Conservation (phyloP, 1,140 invertebrate species). For the Drosophila jambulina region DNA sequence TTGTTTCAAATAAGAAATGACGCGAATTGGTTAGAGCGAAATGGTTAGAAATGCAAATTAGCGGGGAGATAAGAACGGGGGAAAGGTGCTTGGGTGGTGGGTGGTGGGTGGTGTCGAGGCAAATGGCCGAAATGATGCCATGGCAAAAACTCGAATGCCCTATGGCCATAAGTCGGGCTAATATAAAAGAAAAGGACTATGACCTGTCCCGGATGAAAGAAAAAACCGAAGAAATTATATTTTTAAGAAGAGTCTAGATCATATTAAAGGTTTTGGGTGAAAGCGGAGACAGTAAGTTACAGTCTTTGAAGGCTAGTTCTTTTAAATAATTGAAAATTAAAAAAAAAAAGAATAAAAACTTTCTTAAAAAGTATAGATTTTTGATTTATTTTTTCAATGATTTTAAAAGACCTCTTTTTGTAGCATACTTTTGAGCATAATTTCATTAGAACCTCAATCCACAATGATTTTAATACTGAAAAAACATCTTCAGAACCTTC, state of each 20-base stretch:
- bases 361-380: not conserved
- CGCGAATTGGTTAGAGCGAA: conserved; percentile 79
- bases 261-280: not conserved
- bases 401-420: rapidly evolving
- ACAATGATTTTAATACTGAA: not conserved
- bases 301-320: not conserved
- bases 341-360: not conserved
- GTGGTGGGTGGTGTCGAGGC: conserved; percentile 11
- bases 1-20: conserved; percentile 83
- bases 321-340: not conserved
- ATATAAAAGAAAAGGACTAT: conserved; percentile 22
- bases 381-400: not conserved
- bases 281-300: not conserved
- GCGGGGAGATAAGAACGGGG: conserved; percentile 56
- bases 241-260: not conserved
- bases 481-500: not conserved
- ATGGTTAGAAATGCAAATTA: conserved; percentile 83
- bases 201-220: conserved; percentile 3
- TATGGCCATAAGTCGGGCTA: conserved; percentile 29
- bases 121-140: conserved; percentile 38
- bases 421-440: not conserved
- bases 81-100: conserved; percentile 2
- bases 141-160: conserved; percentile 68
- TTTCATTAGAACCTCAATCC: not conserved
- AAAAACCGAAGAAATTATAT: not conserved